Evolutionary conservation across 2,888 invertebrate genomes (phyloP).

Genomic region (Brachyptera risi): DNA sequence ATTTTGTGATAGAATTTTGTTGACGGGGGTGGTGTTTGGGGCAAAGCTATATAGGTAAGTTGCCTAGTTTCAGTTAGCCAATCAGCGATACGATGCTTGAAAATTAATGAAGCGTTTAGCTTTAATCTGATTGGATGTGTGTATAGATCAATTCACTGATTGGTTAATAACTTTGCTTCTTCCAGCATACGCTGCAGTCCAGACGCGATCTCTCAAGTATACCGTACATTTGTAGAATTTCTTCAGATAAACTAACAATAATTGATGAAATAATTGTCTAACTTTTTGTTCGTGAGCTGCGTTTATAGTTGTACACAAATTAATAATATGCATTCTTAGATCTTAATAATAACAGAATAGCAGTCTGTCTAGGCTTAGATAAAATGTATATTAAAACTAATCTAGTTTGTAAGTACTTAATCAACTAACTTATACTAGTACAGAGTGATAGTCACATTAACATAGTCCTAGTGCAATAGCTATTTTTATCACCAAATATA

Average conservation of each 20-base stretch:
- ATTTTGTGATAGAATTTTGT: background rate
- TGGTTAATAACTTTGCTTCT: background rate
- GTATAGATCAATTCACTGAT: background rate
- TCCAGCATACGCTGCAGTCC: background rate
- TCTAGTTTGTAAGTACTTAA: background rate
- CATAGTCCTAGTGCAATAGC: too few species aligned
- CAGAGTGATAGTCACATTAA: too few species aligned
- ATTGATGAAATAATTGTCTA: too few species aligned
- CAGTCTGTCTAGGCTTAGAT: constrained; percentile 21
- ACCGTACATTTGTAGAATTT: too few species aligned
- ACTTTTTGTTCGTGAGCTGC: constrained; percentile 4
- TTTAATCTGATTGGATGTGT: too few species aligned
- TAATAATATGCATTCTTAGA: constrained; percentile 28
- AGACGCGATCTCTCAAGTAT: too few species aligned
- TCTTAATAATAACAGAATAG: constrained; percentile 12
- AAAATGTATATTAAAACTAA: constrained; percentile 5
- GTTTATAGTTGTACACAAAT: constrained; percentile 28
- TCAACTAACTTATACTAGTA: background rate
- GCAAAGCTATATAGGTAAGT: background rate
- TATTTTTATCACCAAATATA: too few species aligned
- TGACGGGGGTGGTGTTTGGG: background rate
- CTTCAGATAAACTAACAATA: too few species aligned
- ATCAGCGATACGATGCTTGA: background rate
- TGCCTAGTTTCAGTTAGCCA: background rate
- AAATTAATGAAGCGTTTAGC: too few species aligned